Evolutionary conservation across 2,113 vertebrate genomes (phyloP).

Genomic region (Colius striatus): DNA sequence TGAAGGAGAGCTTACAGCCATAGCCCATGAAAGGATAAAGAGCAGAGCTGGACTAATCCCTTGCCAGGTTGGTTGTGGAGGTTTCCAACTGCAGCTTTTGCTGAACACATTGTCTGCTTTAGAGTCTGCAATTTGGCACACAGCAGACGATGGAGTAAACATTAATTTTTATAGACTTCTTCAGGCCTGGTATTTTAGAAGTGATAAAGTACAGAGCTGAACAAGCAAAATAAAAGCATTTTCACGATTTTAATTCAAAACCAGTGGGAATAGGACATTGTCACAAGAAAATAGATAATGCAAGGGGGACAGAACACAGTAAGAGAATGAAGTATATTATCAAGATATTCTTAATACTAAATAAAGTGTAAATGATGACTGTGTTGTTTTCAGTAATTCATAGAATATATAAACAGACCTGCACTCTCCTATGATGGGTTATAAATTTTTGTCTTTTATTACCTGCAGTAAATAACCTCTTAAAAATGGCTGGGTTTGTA

Average conservation of each 20-base stretch:
- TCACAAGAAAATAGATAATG: neutral
- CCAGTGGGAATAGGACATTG: neutral
- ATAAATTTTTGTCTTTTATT: neutral
- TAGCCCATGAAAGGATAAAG: neutral
- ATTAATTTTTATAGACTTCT: neutral
- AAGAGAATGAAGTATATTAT: neutral
- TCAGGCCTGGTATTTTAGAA: neutral
- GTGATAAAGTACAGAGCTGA: neutral
- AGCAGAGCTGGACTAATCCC: neutral
- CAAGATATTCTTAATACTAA: neutral
- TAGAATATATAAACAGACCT: neutral
- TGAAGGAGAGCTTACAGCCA: rapidly evolving
- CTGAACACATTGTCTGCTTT: rapidly evolving
- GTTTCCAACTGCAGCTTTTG: neutral
- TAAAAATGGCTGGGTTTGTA: neutral
- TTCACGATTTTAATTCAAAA: neutral
- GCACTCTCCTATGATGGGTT: neutral
- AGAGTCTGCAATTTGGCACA: neutral
- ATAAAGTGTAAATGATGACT: neutral
- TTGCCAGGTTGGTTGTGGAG: neutral
- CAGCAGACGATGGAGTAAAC: neutral
- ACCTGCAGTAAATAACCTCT: neutral
- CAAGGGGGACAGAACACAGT: neutral
- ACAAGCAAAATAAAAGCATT: neutral
- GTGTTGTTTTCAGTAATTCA: neutral